phyloP scores from a whole-genome alignment of 2,797 vertebrate genomes.

The Sebastolobus alascanus region DNA sequence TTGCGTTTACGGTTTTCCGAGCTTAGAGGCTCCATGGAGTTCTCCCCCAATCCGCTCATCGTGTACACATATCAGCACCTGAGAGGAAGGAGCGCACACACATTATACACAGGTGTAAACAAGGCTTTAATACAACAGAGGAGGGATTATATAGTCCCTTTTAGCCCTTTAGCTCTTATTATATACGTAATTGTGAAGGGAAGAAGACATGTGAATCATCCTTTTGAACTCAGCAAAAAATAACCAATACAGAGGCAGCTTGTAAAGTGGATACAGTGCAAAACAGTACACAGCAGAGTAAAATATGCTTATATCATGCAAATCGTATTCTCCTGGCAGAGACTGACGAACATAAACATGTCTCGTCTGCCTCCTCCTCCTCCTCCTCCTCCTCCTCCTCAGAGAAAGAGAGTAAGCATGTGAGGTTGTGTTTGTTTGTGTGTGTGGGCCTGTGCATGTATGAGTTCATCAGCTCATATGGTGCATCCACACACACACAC shows the following conservation, averaged over 20 bases:
- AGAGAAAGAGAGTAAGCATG: constrained; percentile 65
- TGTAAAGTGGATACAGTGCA: constrained; percentile 37
- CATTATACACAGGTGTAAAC: constrained; percentile 30
- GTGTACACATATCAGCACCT: constrained; percentile 91
- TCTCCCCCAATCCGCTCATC: constrained; percentile 96
- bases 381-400: constrained; percentile 1
- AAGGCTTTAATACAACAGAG: constrained; percentile 24
- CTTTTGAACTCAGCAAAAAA: constrained; percentile 55
- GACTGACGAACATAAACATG: constrained; percentile 76
- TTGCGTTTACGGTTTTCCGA: constrained; percentile 93
- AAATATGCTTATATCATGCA: constrained; percentile 80
- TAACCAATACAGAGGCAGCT: constrained; percentile 29
- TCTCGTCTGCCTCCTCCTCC: constrained; percentile 68
- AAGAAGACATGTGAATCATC: constrained; percentile 29
- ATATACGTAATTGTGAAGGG: constrained; percentile 39
- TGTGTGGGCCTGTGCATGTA: constrained; percentile 50
- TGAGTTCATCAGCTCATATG: constrained; percentile 71
- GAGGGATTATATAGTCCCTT: constrained; percentile 38
- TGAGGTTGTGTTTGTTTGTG: constrained; percentile 65
- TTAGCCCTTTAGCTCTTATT: constrained; percentile 38
- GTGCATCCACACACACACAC: constrained; percentile 42
- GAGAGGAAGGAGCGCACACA: constrained; percentile 41
- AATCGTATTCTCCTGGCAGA: constrained; percentile 76
- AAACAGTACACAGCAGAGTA: constrained; percentile 54
- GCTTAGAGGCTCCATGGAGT: constrained; percentile 91